phyloP scores from a whole-genome alignment of 2,797 vertebrate species.

The Mormyrus proboscirostris region DNA sequence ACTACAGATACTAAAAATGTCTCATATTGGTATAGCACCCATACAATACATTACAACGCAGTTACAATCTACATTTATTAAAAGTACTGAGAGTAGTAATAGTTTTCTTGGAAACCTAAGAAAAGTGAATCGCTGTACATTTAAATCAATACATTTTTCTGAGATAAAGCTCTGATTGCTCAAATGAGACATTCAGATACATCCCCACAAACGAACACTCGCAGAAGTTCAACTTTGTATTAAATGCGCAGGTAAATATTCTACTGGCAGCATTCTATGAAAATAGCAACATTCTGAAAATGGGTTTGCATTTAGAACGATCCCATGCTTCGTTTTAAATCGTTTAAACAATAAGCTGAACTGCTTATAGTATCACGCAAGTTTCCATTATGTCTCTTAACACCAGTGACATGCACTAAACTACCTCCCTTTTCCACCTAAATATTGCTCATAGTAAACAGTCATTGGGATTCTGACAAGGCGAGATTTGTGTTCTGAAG shows the following conservation, averaged over 20 bases:
- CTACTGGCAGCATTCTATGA: background rate
- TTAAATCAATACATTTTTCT: background rate
- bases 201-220: background rate
- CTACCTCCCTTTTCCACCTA: background rate
- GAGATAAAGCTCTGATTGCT: background rate
- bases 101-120: background rate
- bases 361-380: background rate
- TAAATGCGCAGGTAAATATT: background rate
- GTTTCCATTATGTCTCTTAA: background rate
- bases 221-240: background rate
- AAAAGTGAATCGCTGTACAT: constrained; percentile 10
- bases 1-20: constrained; percentile 40
- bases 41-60: background rate
- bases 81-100: background rate
- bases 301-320: background rate
- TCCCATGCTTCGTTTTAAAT: background rate
- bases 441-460: constrained; percentile 12
- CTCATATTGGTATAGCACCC: constrained; percentile 22
- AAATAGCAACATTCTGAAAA: background rate
- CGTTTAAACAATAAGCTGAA: constrained; percentile 3
- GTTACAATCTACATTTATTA: background rate
- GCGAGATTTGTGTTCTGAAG: background rate
- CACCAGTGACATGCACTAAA: background rate
- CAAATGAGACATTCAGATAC: background rate
- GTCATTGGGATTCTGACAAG: background rate